Percentiles rank a stretch among this genome's conserved stretches.
phyloP scores from a whole-genome alignment of 2,888 invertebrate genomes.

The Saturnia pavonia region DNA sequence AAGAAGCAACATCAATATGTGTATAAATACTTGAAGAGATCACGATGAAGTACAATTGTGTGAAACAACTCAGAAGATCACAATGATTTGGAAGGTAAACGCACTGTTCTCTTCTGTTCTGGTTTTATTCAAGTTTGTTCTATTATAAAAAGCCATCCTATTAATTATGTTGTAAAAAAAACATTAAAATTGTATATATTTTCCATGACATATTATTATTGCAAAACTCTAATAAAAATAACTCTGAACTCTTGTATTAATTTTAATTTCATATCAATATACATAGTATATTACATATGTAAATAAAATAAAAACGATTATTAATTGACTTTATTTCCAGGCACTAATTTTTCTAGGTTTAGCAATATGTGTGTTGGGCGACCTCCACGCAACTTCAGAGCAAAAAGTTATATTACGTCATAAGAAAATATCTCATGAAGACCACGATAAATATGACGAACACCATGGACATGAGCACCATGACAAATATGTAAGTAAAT shows the following conservation, averaged over 20 bases:
- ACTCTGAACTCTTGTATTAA: neutral
- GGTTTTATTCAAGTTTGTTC: neutral
- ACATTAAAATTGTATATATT: neutral
- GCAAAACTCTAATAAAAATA: neutral
- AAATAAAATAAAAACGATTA: neutral
- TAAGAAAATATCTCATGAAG: slow-evolving; percentile 30
- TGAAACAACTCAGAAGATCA: slow-evolving; percentile 47
- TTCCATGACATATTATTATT: neutral
- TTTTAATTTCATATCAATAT: neutral
- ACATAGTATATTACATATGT: no score
- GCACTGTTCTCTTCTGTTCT: neutral
- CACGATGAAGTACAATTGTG: slow-evolving; percentile 45
- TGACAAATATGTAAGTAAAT: slow-evolving; percentile 66
- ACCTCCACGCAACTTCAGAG: slow-evolving; percentile 55
- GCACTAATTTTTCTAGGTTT: slow-evolving; percentile 48
- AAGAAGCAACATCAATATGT: slow-evolving; percentile 48
- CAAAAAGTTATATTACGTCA: slow-evolving; percentile 47
- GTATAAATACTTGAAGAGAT: slow-evolving; percentile 57
- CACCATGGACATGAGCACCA: slow-evolving; percentile 61
- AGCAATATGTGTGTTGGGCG: slow-evolving; percentile 50
- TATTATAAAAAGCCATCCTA: neutral
- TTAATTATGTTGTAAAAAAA: neutral
- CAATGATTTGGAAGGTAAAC: slow-evolving; percentile 67
- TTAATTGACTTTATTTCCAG: slow-evolving; percentile 41
- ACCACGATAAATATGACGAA: slow-evolving; percentile 47